A percentile compares a stretch with the other conserved stretches of the same genome.
These are phyloP conservation scores for Pongo pygmaeus DNA, from an alignment of 2,113 vertebrate species.

Conservation along the genomic window DNA sequence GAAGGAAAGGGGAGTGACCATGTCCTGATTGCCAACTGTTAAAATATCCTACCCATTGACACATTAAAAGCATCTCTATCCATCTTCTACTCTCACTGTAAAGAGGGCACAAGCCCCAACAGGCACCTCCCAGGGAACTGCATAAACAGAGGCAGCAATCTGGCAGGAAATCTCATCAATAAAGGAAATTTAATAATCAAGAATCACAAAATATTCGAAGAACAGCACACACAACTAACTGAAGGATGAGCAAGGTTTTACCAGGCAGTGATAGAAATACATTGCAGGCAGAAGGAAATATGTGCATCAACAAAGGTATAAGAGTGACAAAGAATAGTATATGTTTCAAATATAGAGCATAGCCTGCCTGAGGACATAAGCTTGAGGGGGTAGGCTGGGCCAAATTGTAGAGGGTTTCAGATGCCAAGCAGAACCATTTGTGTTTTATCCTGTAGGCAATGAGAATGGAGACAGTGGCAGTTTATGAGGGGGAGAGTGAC, in stretches of 20 bases:
- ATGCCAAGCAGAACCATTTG: neutral
- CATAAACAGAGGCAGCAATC: neutral
- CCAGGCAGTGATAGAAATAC: neutral
- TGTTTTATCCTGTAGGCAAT: conserved; percentile 25
- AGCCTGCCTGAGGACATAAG: neutral
- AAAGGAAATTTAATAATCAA: conserved; percentile 37
- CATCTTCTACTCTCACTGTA: neutral
- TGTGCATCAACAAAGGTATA: neutral
- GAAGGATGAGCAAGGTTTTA: neutral
- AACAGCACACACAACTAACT: neutral
- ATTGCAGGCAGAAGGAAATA: neutral
- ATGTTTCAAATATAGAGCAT: conserved; percentile 12
- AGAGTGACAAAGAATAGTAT: neutral
- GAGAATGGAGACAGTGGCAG: neutral
- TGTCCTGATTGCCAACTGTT: neutral
- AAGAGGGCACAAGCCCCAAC: neutral
- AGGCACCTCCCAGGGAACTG: neutral
- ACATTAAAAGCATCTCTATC: neutral
- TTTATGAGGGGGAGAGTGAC: conserved; percentile 10
- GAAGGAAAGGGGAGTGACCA: neutral
- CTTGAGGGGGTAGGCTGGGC: neutral
- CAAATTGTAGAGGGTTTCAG: neutral
- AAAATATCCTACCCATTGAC: neutral
- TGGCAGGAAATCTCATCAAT: neutral
- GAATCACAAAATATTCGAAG: conserved; percentile 38